Evolutionary conservation across 2,888 invertebrate species (phyloP).

Genomic region (Diarsia brunnea): DNA sequence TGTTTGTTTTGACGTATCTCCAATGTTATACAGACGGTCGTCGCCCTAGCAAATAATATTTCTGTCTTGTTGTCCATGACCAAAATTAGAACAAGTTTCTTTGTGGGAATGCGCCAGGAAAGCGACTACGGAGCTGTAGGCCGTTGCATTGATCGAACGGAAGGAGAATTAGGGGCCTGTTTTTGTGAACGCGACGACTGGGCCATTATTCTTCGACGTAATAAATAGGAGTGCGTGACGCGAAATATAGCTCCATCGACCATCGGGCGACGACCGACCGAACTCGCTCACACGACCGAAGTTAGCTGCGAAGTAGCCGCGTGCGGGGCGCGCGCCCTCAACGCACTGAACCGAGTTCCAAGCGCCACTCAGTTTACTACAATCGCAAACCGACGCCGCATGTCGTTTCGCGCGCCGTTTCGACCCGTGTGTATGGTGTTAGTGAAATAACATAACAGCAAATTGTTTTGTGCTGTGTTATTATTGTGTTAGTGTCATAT

Average conservation of each 20-base stretch:
- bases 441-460: constrained; percentile 89
- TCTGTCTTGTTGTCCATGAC: constrained; percentile 74
- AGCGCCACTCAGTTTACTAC: constrained; percentile 88
- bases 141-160: constrained; percentile 60
- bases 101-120: constrained; percentile 59
- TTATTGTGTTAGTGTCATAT: constrained; percentile 84
- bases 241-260: constrained; percentile 86
- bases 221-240: constrained; percentile 87
- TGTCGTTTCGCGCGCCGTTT: constrained; percentile 83
- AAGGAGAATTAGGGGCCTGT: constrained; percentile 67
- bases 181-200: constrained; percentile 68
- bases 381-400: constrained; percentile 80
- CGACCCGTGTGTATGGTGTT: constrained; percentile 87
- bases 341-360: constrained; percentile 82
- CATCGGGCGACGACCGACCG: constrained; percentile 84
- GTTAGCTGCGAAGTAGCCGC: constrained; percentile 76
- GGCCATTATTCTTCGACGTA: constrained; percentile 73
- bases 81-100: constrained; percentile 80
- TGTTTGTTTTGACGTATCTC: constrained; percentile 76
- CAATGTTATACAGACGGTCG: constrained; percentile 76
- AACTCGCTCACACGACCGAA: constrained; percentile 80
- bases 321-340: constrained; percentile 81
- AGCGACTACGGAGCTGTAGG: constrained; percentile 48
- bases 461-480: constrained; percentile 88
- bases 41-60: constrained; percentile 82